phyloP scores from a whole-genome alignment of 2,888 invertebrate genomes.

The Ophion ventricosus region DNA sequence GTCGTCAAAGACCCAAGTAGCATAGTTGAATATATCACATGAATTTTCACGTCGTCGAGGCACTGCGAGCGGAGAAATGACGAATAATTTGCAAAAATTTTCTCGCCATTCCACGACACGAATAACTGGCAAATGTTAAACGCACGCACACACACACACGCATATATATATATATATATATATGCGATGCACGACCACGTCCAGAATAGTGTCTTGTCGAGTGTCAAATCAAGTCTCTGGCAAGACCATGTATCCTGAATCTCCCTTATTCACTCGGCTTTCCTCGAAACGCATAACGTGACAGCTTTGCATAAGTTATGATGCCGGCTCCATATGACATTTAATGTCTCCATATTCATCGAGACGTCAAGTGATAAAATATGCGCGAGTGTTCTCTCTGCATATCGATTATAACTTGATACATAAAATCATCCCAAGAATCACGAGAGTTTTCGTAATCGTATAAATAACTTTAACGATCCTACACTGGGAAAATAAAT shows the following conservation, averaged over 20 bases:
- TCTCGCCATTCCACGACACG: not conserved
- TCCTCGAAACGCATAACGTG: not conserved
- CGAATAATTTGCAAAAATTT: not conserved
- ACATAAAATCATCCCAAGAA: not conserved
- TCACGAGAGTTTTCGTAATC: not conserved
- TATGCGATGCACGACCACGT: not conserved
- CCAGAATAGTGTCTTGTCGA: not conserved
- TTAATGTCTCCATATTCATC: not conserved
- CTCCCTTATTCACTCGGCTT: not conserved
- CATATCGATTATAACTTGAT: not conserved
- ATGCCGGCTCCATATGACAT: not conserved
- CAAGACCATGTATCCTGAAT: not conserved
- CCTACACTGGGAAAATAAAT: not conserved
- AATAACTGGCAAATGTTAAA: slow-evolving; percentile 2
- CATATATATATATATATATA: not conserved
- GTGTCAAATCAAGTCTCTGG: slow-evolving; percentile 3
- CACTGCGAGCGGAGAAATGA: not conserved
- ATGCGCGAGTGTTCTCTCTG: not conserved
- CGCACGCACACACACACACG: too few relatives aligned
- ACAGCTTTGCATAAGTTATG: not conserved
- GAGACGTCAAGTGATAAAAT: not conserved
- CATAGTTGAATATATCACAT: slow-evolving; percentile 11
- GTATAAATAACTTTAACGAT: not conserved
- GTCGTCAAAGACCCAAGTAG: slow-evolving; percentile 31
- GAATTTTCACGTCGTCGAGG: slow-evolving; percentile 21